These are phyloP conservation scores for Lepidurus packardi DNA, from an alignment of 1,140 invertebrate genomes.

Conservation along the genomic window DNA sequence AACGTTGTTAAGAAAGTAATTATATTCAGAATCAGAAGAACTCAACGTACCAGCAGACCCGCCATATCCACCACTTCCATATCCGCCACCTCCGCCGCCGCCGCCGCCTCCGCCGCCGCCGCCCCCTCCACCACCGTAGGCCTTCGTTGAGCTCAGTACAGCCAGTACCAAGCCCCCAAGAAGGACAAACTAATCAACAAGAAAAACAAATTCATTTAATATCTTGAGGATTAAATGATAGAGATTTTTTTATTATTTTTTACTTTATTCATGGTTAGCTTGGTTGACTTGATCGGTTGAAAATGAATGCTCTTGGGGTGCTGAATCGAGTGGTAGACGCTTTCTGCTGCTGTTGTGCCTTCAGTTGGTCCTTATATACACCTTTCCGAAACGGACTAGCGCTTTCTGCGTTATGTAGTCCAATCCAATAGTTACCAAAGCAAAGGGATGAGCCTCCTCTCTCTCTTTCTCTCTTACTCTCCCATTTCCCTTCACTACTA, in stretches of 20 bases:
- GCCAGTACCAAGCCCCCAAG: neutral
- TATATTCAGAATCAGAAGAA: neutral
- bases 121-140: conserved; percentile 2
- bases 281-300: neutral
- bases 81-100: neutral
- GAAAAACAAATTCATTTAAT: neutral
- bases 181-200: neutral
- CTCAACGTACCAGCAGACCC: neutral
- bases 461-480: neutral
- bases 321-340: neutral
- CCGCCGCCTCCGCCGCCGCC: neutral
- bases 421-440: neutral
- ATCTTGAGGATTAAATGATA: neutral
- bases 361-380: neutral
- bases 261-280: conserved; percentile 5
- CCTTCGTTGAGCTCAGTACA: conserved; percentile 15
- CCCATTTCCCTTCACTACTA: neutral
- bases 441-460: conserved; percentile 13
- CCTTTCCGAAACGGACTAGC: neutral
- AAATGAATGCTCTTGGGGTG: neutral
- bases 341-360: neutral
- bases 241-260: neutral
- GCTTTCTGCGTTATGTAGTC: neutral
- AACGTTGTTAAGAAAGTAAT: too few relatives aligned
- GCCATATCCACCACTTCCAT: neutral